Percentiles rank a stretch among this genome's conserved stretches.
phyloP scores from a whole-genome alignment of 2,888 invertebrate species.

The Platycnemis pennipes region DNA sequence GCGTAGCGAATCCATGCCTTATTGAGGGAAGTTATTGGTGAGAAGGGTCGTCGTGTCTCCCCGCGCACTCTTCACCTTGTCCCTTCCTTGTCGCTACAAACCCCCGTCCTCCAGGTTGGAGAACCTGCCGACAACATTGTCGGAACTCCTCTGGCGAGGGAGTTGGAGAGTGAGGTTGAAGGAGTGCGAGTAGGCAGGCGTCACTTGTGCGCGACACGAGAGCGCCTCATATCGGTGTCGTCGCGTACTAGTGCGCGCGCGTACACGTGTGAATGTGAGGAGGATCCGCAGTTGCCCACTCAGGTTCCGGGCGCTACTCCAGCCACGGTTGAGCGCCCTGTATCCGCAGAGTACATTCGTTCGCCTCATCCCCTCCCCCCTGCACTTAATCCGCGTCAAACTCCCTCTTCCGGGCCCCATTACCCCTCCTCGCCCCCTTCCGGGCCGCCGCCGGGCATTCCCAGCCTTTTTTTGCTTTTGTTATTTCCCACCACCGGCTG shows the following conservation, averaged over 20 bases:
- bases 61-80: not conserved
- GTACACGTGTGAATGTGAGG: not conserved
- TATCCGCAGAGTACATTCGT: not conserved
- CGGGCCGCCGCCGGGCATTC: not conserved
- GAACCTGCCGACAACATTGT: not conserved
- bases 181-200: not conserved
- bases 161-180: not conserved
- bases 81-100: not conserved
- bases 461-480: not conserved
- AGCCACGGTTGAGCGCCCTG: not conserved
- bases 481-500: not conserved
- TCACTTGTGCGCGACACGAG: too few relatives aligned
- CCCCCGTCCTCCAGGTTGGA: not conserved
- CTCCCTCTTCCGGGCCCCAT: not conserved
- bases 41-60: not conserved
- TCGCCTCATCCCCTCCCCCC: not conserved
- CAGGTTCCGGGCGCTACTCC: not conserved
- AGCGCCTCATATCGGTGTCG: not conserved
- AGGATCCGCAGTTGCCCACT: not conserved
- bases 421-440: not conserved
- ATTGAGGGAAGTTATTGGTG: not conserved
- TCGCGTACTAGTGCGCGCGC: not conserved
- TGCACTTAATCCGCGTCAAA: not conserved
- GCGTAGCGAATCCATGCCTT: too few relatives aligned
- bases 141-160: not conserved